Evolutionary conservation across 2,797 vertebrate species (phyloP).

Genomic region (Pelodytes ibericus): DNA sequence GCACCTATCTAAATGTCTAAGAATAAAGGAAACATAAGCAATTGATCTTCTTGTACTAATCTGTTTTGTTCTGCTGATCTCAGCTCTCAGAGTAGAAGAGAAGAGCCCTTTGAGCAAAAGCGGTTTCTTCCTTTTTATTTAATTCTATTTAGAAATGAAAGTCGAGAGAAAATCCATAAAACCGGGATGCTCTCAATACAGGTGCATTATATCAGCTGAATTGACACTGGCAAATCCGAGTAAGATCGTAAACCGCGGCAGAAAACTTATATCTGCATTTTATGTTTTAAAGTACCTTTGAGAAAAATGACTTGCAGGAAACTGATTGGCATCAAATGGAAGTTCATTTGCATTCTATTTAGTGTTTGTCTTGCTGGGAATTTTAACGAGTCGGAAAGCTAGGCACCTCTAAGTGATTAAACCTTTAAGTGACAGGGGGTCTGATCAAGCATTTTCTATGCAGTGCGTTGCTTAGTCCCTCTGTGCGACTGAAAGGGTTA

Average conservation of each 20-base stretch:
- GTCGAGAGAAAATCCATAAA: conserved; percentile 40
- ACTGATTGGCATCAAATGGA: not conserved
- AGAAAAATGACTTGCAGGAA: not conserved
- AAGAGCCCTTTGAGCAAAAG: conserved; percentile 42
- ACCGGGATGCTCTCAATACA: conserved; percentile 19
- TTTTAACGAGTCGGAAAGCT: not conserved
- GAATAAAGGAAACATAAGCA: conserved; percentile 55
- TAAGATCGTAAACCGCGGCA: conserved; percentile 10
- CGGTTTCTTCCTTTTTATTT: conserved; percentile 40
- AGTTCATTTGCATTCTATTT: conserved; percentile 3
- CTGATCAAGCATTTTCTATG: too few species aligned
- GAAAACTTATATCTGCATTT: conserved; percentile 24
- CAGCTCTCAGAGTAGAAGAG: conserved; percentile 39
- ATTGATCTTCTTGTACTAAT: conserved; percentile 52
- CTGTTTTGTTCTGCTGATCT: conserved; percentile 53
- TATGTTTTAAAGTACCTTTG: not conserved
- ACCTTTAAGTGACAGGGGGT: too few species aligned
- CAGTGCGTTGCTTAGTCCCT: too few species aligned
- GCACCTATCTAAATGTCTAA: conserved; percentile 52
- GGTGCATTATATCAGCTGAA: conserved; percentile 31
- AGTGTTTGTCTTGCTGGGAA: not conserved
- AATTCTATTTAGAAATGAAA: conserved; percentile 52
- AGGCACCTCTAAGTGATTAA: too few species aligned
- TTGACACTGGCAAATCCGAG: conserved; percentile 6
- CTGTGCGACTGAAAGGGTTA: too few species aligned